Base-by-base conservation (phyloP, 2,888 invertebrate species). In the Rhamphomyia laevipes region DNA sequence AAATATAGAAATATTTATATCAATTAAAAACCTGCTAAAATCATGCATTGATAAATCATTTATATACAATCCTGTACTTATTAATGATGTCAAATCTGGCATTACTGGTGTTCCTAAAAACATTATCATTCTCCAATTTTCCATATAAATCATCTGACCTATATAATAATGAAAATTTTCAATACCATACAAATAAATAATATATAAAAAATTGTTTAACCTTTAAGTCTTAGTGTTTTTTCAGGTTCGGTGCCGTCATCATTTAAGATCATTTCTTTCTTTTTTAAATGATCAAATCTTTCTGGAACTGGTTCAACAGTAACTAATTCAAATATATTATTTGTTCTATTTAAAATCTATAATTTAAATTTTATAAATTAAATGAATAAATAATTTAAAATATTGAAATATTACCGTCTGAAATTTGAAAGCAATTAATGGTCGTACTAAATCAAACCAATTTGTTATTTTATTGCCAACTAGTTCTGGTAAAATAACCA, bases 21-120 rank as follows among this genome's bases (percentile, higher is more conserved):
- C 7, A n/a, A n/a, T 35, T 35, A 38, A 17, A 38, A 17, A 17
- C 88, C 96, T 82, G 77, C 95, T 95, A 57, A 95, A 96, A 66
- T 97, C 97, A 64, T 97, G 96, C 87, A 97, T 92, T n/a, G 95
- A 95, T 46, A 97, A 77, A 72, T 97, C 97, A 65, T 97, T 97
- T 65, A 97, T 94, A 66, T 92, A 97, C 1, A 97, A 78, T 0
- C 96, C 95, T 0, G 93, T 89, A 43, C 86, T 85, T 53, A 94
- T 87, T 59, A 97, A 78, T 1, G 91, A 86, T n/a, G 89, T 86
- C 44, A 96, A 74, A 67, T 94, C 92, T 0, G 90, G 89, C 91
- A 96, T 92, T 31, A 95, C 90, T 0, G 96, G 96, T 0, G 95
- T 93, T 9, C 93, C 94, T 46, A 97, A 74, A 65, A 94, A 97